A percentile compares a stretch with the other conserved stretches of the same genome.
Evolutionary conservation across 2,888 invertebrate species (phyloP).

Genomic region (Plagodis pulveraria): DNA sequence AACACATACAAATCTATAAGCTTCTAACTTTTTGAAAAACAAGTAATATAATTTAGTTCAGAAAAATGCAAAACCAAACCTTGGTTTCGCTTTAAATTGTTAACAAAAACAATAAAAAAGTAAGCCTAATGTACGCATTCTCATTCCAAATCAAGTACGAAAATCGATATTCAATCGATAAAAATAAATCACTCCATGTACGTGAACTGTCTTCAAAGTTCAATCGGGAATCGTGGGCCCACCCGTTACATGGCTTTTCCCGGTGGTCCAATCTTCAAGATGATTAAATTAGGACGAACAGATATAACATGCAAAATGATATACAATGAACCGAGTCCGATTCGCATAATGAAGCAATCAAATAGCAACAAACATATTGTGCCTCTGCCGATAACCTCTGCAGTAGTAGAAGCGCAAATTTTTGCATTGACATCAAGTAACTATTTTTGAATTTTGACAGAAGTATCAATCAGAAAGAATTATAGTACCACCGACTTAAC

Average conservation of each 20-base stretch:
- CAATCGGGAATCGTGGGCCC: constrained; percentile 68
- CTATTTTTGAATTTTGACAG: too few species aligned
- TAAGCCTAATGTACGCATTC: constrained; percentile 13
- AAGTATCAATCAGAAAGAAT: too few species aligned
- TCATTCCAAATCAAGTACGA: constrained; percentile 6
- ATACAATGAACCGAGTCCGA: constrained; percentile 77
- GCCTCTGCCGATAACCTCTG: constrained; percentile 51
- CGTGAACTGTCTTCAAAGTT: constrained; percentile 64
- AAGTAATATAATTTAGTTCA: too few species aligned
- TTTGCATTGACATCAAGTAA: constrained; percentile 39
- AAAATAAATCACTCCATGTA: constrained; percentile 57
- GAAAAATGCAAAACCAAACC: too few species aligned
- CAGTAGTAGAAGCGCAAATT: constrained; percentile 47
- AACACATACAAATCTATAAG: too few species aligned
- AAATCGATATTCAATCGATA: constrained; percentile 44
- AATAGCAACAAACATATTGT: constrained; percentile 70
- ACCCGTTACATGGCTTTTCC: constrained; percentile 69
- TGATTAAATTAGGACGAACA: constrained; percentile 83
- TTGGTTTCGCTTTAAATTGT: too few species aligned
- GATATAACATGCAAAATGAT: constrained; percentile 82
- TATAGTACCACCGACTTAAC: too few species aligned
- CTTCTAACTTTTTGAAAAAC: too few species aligned
- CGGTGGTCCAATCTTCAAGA: constrained; percentile 83
- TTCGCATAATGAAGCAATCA: constrained; percentile 83
- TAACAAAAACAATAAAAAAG: background rate